Base-by-base conservation (phyloP, 2,888 invertebrate genomes). In the Pycnomerus fuliginosus region DNA sequence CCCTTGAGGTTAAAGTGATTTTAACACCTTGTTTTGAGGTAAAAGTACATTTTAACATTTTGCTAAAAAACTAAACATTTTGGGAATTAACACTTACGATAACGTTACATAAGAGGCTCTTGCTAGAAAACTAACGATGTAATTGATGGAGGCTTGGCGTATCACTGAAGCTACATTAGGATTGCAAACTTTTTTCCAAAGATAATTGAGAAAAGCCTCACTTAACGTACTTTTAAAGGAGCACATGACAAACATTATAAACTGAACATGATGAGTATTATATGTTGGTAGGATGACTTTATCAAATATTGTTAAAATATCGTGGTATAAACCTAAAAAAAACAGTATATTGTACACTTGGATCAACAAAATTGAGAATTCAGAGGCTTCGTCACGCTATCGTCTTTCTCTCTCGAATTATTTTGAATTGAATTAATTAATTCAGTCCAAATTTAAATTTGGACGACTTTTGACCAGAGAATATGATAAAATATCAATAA, bases 281-380 rank as follows among this genome's bases (percentile, higher is more conserved):
- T 91, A 84, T 1, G 92, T 92, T 1, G 88, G 87, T 44, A 96
- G 71, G 52, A 96, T 80, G 22, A 88, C 76, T 60, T 80, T 81
- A 58, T 94, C 90, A 70, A 95, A 96, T 2, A 84, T 79, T 47
- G 74, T 74, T 46, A 90, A 61, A 31, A 84, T 54, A 48, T 83
- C 80, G 20, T 75, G 68, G 62, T 82, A 85, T 13, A 85, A 62
- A 32, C 37, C 65, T 60, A 53, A 62, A 44, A 70, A 44, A 1
- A 55, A 50, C 23, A 24, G n/a, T n/a, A n/a, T n/a, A n/a, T n/a
- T n/a, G n/a, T n/a, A n/a, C n/a, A n/a, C n/a, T n/a, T n/a, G n/a
- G n/a, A n/a, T n/a, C n/a, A n/a, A n/a, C n/a, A n/a, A n/a, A n/a
- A n/a, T n/a, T n/a, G n/a, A n/a, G n/a, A n/a, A n/a, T n/a, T n/a